Evolutionary conservation across 1,140 invertebrate genomes (phyloP).

Genomic region (Atta colombica): DNA sequence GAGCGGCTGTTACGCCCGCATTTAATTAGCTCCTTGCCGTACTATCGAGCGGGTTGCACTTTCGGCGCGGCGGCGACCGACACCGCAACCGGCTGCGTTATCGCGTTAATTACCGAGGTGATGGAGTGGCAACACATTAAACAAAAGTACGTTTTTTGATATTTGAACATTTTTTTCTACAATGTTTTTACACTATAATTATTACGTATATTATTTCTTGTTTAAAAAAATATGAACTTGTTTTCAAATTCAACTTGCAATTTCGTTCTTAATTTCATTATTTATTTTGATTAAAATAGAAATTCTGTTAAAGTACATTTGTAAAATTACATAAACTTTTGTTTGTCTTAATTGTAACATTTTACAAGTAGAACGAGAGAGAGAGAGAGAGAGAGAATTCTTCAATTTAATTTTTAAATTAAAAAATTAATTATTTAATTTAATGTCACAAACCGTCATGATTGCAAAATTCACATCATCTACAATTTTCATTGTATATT

Average conservation of each 20-base stretch:
- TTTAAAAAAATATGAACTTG: not conserved
- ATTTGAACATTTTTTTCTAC: not conserved
- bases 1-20: constrained; percentile 19
- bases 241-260: not conserved
- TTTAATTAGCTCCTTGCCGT: constrained; percentile 68
- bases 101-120: constrained; percentile 46
- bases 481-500: not conserved
- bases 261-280: not conserved
- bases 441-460: not conserved
- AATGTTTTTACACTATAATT: not conserved
- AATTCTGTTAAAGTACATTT: not conserved
- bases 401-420: not conserved
- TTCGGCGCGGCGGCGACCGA: constrained; percentile 19
- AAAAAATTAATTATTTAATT: not conserved
- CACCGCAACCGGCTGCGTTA: constrained; percentile 39
- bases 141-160: not conserved
- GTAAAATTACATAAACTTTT: constrained; percentile 4
- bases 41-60: constrained; percentile 55
- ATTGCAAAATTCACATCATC: not conserved
- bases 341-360: not conserved
- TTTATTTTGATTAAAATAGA: not conserved
- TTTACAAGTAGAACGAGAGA: not conserved
- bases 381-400: not conserved
- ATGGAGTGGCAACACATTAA: constrained; percentile 2
- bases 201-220: not conserved